Percentiles rank a stretch among this genome's conserved stretches.
These are phyloP conservation scores for Eristalinus sepulchralis DNA, from an alignment of 2,888 invertebrate genomes.

Conservation along the genomic window DNA sequence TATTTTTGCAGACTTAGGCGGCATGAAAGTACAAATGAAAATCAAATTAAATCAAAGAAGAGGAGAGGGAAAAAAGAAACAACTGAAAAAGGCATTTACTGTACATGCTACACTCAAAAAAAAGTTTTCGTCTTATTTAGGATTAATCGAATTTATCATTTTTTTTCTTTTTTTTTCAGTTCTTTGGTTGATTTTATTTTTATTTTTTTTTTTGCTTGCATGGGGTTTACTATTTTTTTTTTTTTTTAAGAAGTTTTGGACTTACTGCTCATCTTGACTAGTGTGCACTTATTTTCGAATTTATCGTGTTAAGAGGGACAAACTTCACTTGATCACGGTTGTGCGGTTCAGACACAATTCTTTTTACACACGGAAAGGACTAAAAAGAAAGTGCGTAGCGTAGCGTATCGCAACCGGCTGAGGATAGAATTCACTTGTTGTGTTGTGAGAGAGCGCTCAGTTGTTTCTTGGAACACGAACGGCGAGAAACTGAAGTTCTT, in stretches of 20 bases:
- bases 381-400: conserved; percentile 59
- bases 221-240: not conserved
- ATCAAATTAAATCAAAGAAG: not conserved
- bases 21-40: conserved; percentile 31
- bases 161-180: conserved; percentile 40
- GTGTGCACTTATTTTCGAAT: conserved; percentile 47
- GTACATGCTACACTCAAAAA: conserved; percentile 58
- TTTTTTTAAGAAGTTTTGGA: conserved; percentile 49
- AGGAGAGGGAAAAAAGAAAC: conserved; percentile 4
- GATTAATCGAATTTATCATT: conserved; percentile 11
- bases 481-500: conserved; percentile 74
- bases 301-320: conserved; percentile 51
- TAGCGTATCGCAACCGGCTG: conserved; percentile 54
- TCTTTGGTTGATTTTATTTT: conserved; percentile 8
- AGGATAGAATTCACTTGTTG: conserved; percentile 37
- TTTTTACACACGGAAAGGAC: conserved; percentile 41
- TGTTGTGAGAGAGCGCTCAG: conserved; percentile 44
- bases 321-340: conserved; percentile 59
- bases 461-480: conserved; percentile 75
- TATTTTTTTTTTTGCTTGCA: not conserved
- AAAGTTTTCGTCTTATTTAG: conserved; percentile 19
- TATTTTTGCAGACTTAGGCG: conserved; percentile 48
- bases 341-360: conserved; percentile 27
- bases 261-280: conserved; percentile 77
- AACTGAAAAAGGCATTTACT: conserved; percentile 8